Evolutionary conservation across 2,113 vertebrate genomes (phyloP).

Genomic region (Notothenia rossii): DNA sequence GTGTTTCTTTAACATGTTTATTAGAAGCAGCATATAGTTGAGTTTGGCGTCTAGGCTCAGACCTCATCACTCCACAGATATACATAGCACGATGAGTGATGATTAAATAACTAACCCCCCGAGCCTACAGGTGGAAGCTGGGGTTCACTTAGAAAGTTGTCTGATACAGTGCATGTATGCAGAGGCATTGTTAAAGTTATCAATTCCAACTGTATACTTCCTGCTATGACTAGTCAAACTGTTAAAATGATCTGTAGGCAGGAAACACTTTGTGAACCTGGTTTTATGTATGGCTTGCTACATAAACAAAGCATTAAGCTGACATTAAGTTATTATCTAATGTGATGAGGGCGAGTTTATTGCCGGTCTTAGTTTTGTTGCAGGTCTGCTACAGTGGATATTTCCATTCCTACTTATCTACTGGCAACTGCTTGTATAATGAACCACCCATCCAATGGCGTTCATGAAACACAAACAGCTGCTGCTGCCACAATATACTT

Average conservation of each 20-base stretch:
- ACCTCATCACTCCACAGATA: too few relatives aligned
- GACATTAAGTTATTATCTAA: not conserved
- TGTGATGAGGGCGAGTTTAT: not conserved
- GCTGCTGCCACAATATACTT: not conserved
- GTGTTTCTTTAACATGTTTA: too few relatives aligned
- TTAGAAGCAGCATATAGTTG: too few relatives aligned
- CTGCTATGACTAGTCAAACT: not conserved
- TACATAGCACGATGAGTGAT: too few relatives aligned
- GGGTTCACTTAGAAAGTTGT: not conserved
- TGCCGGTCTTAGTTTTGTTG: not conserved
- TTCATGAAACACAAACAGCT: slow-evolving; percentile 14
- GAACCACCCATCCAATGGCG: not conserved
- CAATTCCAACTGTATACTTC: not conserved
- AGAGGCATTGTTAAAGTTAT: not conserved
- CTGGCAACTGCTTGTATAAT: not conserved
- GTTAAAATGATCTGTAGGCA: not conserved
- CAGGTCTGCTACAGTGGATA: not conserved
- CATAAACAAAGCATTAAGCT: not conserved
- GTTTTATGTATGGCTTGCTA: not conserved
- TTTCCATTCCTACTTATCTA: not conserved
- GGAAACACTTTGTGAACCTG: not conserved
- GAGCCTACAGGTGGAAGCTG: too few relatives aligned
- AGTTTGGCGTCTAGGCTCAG: too few relatives aligned
- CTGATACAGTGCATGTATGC: too few relatives aligned
- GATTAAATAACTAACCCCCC: too few relatives aligned